These are phyloP conservation scores for Hippocampus barbouri DNA, from an alignment of 2,113 vertebrate genomes.

Conservation along the genomic window DNA sequence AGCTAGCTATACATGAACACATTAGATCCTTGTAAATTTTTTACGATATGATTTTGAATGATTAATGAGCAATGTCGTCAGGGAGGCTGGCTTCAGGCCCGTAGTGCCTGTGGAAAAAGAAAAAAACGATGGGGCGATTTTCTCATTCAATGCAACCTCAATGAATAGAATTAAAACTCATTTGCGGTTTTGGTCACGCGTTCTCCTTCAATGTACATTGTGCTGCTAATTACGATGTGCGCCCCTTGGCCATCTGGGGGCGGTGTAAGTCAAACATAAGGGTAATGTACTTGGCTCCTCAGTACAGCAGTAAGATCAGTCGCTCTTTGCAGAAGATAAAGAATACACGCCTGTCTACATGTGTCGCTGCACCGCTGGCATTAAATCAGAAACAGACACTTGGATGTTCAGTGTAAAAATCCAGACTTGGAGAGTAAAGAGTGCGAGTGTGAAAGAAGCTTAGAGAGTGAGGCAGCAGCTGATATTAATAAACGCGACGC, in stretches of 20 bases:
- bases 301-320: no score
- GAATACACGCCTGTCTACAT: no score
- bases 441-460: neutral
- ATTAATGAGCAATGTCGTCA: conserved; percentile 55
- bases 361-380: no score
- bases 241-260: no score
- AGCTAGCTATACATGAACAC: conserved; percentile 44
- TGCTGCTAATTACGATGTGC: no score
- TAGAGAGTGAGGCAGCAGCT: neutral
- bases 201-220: no score
- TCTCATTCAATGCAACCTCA: neutral
- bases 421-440: neutral
- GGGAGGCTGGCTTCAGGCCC: conserved; percentile 22
- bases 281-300: no score
- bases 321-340: no score
- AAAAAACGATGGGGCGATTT: conserved; percentile 7
- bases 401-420: neutral
- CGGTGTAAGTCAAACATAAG: no score
- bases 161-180: no score
- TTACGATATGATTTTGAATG: conserved; percentile 58
- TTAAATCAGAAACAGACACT: neutral
- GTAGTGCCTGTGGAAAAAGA: conserved; percentile 22
- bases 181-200: no score
- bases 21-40: conserved; percentile 66
- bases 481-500: no score